Evolutionary conservation across 2,888 invertebrate species (phyloP), one percentile per base, ranked within the genome.

Genomic region (Acronicta psi): DNA sequence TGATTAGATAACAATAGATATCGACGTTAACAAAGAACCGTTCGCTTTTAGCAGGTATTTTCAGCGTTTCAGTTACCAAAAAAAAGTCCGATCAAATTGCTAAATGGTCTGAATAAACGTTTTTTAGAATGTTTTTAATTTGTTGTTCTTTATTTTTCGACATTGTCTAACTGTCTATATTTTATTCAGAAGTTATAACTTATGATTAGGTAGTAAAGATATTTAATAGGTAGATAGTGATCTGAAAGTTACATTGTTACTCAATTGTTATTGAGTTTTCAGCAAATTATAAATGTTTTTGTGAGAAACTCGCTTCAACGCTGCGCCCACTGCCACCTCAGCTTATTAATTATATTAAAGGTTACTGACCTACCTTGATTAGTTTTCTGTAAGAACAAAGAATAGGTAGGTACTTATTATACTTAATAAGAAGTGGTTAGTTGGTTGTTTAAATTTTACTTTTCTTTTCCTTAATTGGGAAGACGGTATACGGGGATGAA

Each of bases 11-110:
- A 34, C 34, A 34, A 29, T 5, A 34, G 13, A 31, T 13, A 31
- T 31, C 13, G 25, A 9, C 25, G 60, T 73, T 78, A 79, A 80
- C 60, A 34, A 47, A 49, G 10, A 31, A 56, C 38, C 40, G 40
- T 11, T 42, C 18, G 50, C 34, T 40, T 43, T 60, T 34, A 20
- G 5, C 20, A 17, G 31, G 8, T 64, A 14, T 50, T 52, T 52
- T 58, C 45, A 17, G 11, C 36, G n/a, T 42, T 25, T 17, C 29
- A 29, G 29, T 29, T 6, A 42, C 3, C 6, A 14, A 11, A 16
- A 42, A 17, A 43, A 29, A 29, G 2, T 16, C 9, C 13, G 29
- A 9, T 1, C 17, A 44, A 37, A 14, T 70, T 64, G 18, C 36
- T 46, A 53, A 65, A 50, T 38, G 16, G 38, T 10, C 16, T 5